These are phyloP conservation scores for Ciconia stormi DNA, from an alignment of 2,113 vertebrate species.

Conservation along the genomic window DNA sequence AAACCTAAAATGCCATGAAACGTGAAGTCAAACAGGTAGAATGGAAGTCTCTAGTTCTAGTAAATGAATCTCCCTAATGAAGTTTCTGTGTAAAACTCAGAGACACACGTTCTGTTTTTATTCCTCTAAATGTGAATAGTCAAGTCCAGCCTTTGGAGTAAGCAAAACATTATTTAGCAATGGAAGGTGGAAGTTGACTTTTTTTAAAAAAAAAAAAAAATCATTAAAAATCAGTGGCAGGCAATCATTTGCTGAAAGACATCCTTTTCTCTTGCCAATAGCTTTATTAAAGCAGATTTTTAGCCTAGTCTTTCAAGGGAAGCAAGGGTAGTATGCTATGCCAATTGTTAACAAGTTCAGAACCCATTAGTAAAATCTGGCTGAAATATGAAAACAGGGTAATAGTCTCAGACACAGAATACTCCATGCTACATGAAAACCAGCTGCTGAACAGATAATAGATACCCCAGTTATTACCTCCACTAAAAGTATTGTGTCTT, in stretches of 20 bases:
- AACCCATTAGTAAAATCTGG: not conserved
- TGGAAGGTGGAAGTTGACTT: constrained; percentile 5
- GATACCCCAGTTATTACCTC: not conserved
- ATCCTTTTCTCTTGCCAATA: not conserved
- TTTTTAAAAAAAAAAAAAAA: not conserved
- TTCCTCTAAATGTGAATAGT: not conserved
- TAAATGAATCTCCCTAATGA: not conserved
- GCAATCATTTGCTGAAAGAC: not conserved
- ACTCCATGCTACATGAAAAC: not conserved
- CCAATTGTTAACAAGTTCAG: not conserved
- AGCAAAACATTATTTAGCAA: not conserved
- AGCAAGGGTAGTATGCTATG: not conserved
- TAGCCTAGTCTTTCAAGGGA: not conserved
- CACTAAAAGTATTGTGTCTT: not conserved
- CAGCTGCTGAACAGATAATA: not conserved
- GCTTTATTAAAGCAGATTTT: not conserved
- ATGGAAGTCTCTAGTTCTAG: not conserved
- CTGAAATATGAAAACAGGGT: not conserved
- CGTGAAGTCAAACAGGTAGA: not conserved
- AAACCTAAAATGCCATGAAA: not conserved
- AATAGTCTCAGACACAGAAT: not conserved
- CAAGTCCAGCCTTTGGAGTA: not conserved
- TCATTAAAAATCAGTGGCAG: not conserved
- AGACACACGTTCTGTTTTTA: not conserved
- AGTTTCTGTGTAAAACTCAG: not conserved